Base-by-base conservation (phyloP, 2,888 invertebrate genomes). In the Phasia obesa region DNA sequence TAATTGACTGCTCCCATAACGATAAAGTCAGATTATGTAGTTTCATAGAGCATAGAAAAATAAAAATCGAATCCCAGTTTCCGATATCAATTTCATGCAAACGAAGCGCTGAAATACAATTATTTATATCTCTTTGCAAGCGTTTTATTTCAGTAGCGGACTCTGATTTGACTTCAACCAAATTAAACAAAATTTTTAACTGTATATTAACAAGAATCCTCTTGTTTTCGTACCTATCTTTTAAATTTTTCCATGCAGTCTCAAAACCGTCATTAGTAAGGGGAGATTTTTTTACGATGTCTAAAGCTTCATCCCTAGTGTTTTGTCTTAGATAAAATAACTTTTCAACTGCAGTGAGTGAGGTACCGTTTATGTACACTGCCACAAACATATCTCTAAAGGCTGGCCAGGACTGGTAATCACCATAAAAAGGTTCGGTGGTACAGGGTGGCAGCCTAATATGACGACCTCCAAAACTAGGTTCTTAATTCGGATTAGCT, bases 111-210 rank as follows among this genome's bases (percentile, higher is more conserved):
- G 59, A 35, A 15, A 59, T 59, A 7, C 35, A 59, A 59, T 59
- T 59, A 35, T 57, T 57, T 9, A 57, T 57, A 11, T 57, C 35
- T 5, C 57, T 31, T 57, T 57, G 31, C 31, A 57, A 21, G 4
- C 35, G 17, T 35, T 57, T 57, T 13, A 57, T 57, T 19, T 25
- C 25, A 13, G 5, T n/a, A 7, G 53, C 53, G 5, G 17, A n/a
- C 15, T 53, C 53, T n/a, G 25, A 35, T 35, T 19, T 35, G 1
- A 35, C 35, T 0, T 31, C 6, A 15, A 15, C 13, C 6, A 38
- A 38, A 38, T 38, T 38, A 21, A 38, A 38, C 38, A 59, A 21
- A 19, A 38, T 5, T 21, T 38, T 59, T 3, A 38, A 38, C n/a
- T 59, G 59, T 7, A 7, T 21, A 15, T 59, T 21, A 5, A 59